Base-by-base conservation (phyloP, 2,113 vertebrate genomes). In the Recurvirostra avosetta region DNA sequence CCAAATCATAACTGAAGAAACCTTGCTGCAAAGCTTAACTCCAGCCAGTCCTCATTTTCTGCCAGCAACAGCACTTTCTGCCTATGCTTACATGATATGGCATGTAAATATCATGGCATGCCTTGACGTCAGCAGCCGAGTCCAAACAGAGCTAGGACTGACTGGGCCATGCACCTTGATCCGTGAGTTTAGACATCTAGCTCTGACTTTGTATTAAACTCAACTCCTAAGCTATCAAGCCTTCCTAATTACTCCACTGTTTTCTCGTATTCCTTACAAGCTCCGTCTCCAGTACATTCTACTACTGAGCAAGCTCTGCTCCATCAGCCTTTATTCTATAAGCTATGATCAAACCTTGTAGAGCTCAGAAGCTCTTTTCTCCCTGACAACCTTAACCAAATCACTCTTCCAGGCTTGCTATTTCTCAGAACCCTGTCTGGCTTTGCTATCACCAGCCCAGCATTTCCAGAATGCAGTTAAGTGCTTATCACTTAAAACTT, bases 401-500 rank as follows among this genome's bases (percentile, higher is more conserved):
- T 16, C 38, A 56, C 11, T 81, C 49, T 63, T 61, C 52, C 52
- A 81, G 65, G 61, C 50, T 45, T 77, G 17, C 32, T 20, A 9
- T 43, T 78, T 47, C 53, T 59, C 67, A 88, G 78, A 84, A 78
- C 32, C 20, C 40, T 78, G 41, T 30, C 65, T 9, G 5, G 65
- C n/a, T 79, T 85, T 81, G n/a, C 53, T 70, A 20, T 22, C 59
- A 65, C 41, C 52, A 94, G 22, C 26, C 55, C 55, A 71, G 49
- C 68, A 56, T 80, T 91, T 84, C 53, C 62, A 85, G 94, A 92
- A 94, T 23, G 7, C 61, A 53, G 71, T 82, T 88, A 95, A 95
- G 55, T 43, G 63, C 63, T 93, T 91, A 91, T 81, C 82, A 80
- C 88, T 91, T 96, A 81, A 96, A 97, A 97, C n/a, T 96, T 94